Evolutionary conservation across 1,140 invertebrate species (phyloP).

Genomic region (Anoplolepis gracilipes): DNA sequence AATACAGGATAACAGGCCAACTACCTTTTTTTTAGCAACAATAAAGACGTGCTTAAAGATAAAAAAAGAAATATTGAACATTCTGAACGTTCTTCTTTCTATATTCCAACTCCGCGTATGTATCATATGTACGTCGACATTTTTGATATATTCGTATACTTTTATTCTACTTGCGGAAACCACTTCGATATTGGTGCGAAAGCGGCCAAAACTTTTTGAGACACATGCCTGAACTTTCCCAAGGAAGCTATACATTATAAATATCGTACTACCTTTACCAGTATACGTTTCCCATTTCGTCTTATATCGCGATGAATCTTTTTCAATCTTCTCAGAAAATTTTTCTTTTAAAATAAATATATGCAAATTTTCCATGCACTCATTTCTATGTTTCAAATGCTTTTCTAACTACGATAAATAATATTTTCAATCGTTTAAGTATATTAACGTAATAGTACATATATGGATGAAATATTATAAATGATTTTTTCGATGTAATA

Average conservation of each 20-base stretch:
- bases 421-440: neutral
- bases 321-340: conserved; percentile 17
- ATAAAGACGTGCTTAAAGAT: neutral
- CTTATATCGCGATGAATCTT: conserved; percentile 20
- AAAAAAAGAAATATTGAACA: neutral
- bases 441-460: conserved; percentile 3
- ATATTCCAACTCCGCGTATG: neutral
- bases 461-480: neutral
- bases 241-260: conserved; percentile 81
- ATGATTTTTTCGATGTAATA: neutral
- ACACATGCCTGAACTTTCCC: conserved; percentile 79
- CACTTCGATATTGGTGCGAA: conserved; percentile 77
- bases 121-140: neutral
- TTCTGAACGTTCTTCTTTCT: neutral
- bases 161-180: conserved; percentile 76
- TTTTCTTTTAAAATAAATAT: neutral
- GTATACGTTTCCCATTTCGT: conserved; percentile 19
- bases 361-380: neutral
- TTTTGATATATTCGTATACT: conserved; percentile 71
- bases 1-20: neutral
- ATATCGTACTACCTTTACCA: conserved; percentile 71
- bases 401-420: neutral
- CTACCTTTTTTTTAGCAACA: conserved; percentile 14
- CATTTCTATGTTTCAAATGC: neutral
- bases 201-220: conserved; percentile 80